Evolutionary conservation across 2,888 invertebrate genomes (phyloP), one percentile per base, ranked within the genome.

Genomic region (Ophion obscuratus): DNA sequence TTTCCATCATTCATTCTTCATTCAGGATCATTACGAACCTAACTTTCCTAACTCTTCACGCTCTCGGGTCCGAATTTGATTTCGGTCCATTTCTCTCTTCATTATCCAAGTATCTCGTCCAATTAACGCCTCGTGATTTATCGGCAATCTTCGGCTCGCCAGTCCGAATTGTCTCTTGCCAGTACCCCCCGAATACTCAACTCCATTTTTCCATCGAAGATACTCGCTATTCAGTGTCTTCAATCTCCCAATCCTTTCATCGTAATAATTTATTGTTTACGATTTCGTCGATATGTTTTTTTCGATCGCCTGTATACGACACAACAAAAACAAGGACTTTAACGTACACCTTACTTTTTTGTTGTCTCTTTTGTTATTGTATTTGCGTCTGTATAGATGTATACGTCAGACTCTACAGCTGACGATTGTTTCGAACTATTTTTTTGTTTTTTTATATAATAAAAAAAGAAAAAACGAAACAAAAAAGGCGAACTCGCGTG

Each of bases 401-500:
- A 17, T 53, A 17, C 17, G 53, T 53, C 53, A 17, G 53, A 53
- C 53, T 17, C 17, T 14, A 53, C 53, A 53, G 17, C 53, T 53
- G 53, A 53, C 53, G 17, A 53, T 53, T 53, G 5, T 14, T 53
- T 53, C 53, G 17, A 53, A 53, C 53, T 11, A 53, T 53, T 53
- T 17, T 17, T 17, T 53, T 53, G 53, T 17, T 53, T 53, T 14
- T 47, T 47, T 47, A 4, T 40, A 17, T 17, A 53, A 53, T 53
- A 53, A 53, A 53, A 53, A 53, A 53, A 53, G 2, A 17, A 47
- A 47, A 47, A 47, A 47, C 47, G 73, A 74, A 53, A 92, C 88
- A 78, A 89, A 89, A 84, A 89, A 87, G 31, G 84, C 89, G 88
- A 90, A 89, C 87, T 87, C 87, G 88, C 88, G 90, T 59, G 89